These are phyloP conservation scores for Leptopilina clavipes DNA, from an alignment of 1,140 invertebrate species.

Conservation along the genomic window DNA sequence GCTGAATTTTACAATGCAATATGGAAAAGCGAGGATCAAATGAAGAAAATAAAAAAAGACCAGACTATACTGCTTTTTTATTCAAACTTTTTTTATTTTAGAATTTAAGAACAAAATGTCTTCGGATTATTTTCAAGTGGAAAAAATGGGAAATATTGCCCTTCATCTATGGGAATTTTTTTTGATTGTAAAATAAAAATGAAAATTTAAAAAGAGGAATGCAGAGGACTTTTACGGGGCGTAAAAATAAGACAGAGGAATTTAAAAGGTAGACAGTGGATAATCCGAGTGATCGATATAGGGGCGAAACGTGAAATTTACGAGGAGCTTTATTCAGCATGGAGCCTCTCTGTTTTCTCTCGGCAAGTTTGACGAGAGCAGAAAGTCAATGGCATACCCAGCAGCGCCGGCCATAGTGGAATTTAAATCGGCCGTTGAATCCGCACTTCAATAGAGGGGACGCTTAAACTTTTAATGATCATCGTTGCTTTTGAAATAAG, in stretches of 20 bases:
- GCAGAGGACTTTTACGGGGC: no score
- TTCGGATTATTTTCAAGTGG: not conserved
- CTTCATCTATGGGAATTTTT: no score
- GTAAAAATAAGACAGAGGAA: not conserved
- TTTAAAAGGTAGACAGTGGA: conserved; percentile 11
- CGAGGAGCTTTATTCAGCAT: conserved; percentile 14
- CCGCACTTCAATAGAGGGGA: conserved; percentile 29
- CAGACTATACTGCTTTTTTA: no score
- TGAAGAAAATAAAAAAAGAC: no score
- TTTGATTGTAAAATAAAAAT: no score
- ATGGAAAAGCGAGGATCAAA: no score
- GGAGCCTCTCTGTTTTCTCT: conserved; percentile 1
- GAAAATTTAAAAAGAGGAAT: no score
- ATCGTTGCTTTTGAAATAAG: conserved; percentile 17
- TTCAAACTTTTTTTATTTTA: no score
- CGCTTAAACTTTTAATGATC: conserved; percentile 33
- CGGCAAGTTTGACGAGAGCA: conserved; percentile 28
- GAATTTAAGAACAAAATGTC: no score
- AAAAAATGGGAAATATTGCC: no score
- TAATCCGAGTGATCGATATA: conserved; percentile 21
- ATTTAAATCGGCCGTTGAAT: conserved; percentile 34
- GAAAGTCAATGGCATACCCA: conserved; percentile 18
- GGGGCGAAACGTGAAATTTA: conserved; percentile 5
- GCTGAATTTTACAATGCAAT: no score
- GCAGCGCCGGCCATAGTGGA: not conserved